Conservation (phyloP, 2,888 invertebrate genomes). For the Tenodera sinensis region DNA sequence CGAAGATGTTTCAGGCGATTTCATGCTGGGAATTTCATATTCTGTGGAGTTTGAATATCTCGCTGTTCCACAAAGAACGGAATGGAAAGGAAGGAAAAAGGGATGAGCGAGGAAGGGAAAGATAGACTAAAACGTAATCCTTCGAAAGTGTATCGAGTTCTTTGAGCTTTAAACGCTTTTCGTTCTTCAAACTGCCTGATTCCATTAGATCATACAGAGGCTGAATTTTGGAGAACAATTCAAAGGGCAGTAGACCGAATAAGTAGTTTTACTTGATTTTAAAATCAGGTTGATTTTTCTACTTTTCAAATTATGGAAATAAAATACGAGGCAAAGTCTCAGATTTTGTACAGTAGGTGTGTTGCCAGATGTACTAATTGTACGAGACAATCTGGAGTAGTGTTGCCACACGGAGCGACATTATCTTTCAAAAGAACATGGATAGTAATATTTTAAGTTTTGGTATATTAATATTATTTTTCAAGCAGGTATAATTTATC, state of each 20-base stretch:
- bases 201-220: not conserved
- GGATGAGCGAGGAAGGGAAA: not conserved
- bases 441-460: no score
- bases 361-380: no score
- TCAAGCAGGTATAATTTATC: no score
- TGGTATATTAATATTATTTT: no score
- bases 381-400: no score
- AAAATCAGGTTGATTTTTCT: not conserved
- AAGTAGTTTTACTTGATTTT: not conserved
- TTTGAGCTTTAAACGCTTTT: not conserved
- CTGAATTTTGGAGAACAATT: not conserved
- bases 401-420: no score
- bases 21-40: constrained; percentile 4
- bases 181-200: not conserved
- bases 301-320: not conserved
- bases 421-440: no score
- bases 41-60: not conserved
- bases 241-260: not conserved
- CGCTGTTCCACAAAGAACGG: not conserved
- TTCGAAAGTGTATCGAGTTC: not conserved
- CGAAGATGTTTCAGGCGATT: not conserved
- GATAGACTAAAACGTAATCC: not conserved
- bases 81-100: not conserved
- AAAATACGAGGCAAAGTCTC: no score
- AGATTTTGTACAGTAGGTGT: no score